These are phyloP conservation scores for Phalacrocorax pelagicus DNA, from an alignment of 2,113 vertebrate species.

Conservation along the genomic window DNA sequence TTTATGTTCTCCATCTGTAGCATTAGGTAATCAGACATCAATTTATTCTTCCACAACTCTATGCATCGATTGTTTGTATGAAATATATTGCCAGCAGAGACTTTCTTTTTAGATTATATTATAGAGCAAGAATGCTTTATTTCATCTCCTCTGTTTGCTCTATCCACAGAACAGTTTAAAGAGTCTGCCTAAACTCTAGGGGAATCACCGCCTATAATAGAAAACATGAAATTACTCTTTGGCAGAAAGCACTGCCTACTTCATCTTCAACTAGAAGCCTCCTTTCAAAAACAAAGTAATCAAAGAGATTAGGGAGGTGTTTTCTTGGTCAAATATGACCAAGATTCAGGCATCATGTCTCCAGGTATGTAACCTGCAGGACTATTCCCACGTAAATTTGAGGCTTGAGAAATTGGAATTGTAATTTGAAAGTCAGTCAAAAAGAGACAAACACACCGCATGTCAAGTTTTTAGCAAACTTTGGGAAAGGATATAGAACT, in stretches of 20 bases:
- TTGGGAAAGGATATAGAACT: not conserved
- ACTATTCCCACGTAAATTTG: not conserved
- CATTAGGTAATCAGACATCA: not conserved
- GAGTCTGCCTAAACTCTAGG: not conserved
- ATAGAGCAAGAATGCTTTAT: not conserved
- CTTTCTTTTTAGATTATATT: not conserved
- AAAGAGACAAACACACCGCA: not conserved
- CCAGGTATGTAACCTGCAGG: not conserved
- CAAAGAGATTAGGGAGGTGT: not conserved
- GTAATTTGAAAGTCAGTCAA: not conserved
- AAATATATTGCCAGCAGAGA: not conserved
- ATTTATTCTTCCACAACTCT: not conserved
- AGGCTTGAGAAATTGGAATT: not conserved
- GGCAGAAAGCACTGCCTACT: not conserved
- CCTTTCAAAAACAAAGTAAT: not conserved
- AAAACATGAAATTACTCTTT: not conserved
- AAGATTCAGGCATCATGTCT: not conserved
- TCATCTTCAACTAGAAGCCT: not conserved
- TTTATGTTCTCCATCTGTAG: not conserved
- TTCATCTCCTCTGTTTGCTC: not conserved
- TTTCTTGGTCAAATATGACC: not conserved
- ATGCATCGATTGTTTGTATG: not conserved
- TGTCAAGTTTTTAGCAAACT: not conserved
- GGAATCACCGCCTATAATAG: not conserved
- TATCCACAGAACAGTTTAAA: not conserved